Conservation (phyloP, 92 coral and sea anemone species). For the Actinostola sp. region DNA sequence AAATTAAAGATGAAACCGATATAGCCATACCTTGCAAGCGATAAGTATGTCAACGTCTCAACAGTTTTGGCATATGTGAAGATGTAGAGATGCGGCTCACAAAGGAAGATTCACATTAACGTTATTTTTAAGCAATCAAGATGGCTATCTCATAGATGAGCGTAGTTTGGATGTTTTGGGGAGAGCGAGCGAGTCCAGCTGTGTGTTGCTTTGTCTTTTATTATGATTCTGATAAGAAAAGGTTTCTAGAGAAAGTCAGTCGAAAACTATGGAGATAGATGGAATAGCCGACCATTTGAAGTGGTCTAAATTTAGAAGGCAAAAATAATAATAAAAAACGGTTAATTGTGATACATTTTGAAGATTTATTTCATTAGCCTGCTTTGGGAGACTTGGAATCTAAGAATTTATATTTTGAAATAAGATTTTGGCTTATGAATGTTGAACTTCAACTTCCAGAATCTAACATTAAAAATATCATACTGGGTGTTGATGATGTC, state of each 20-base stretch:
- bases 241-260: background rate
- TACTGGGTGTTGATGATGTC: too few species aligned
- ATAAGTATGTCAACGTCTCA: background rate
- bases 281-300: background rate
- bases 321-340: too few species aligned
- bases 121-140: conserved; percentile 8
- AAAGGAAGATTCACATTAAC: conserved; percentile 6
- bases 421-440: too few species aligned
- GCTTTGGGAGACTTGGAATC: too few species aligned
- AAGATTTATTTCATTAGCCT: too few species aligned
- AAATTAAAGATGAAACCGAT: background rate
- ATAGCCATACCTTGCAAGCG: background rate
- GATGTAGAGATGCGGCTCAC: background rate
- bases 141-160: conserved; percentile 6
- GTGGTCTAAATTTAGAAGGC: background rate
- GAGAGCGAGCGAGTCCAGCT: background rate
- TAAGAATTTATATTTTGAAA: too few species aligned
- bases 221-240: background rate
- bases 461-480: too few species aligned
- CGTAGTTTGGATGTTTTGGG: conserved; percentile 4
- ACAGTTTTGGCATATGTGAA: conserved; percentile 3
- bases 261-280: background rate
- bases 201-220: background rate
- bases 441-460: too few species aligned
- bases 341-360: too few species aligned